Evolutionary conservation across 2,797 vertebrate species (phyloP), one percentile per base, ranked within the genome.

Genomic region (Ciconia nigra): DNA sequence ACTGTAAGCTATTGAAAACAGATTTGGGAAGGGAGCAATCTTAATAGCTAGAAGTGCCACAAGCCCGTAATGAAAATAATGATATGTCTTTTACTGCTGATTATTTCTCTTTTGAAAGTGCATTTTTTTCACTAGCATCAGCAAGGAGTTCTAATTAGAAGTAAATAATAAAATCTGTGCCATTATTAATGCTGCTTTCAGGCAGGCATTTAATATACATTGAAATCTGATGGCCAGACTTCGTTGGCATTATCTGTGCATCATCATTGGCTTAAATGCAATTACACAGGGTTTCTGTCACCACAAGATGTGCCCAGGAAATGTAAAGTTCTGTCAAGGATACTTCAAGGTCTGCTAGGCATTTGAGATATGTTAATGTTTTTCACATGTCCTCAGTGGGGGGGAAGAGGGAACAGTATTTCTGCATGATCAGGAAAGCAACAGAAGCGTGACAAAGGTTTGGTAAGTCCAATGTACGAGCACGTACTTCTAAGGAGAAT

Each of bases 341-440:
- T 92, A 86, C 55, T 77, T 93, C 76, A 91, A 96, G 92, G 96
- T 93, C 92, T 93, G 61, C 54, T 89, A 91, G 72, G 76, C 65
- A 65, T 89, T 78, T 89, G 82, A 78, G 69, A 83, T 91, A 65
- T 13, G 79, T 89, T 96, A 96, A 92, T 96, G 91, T 83, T 95
- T 96, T 93, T 89, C 92, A 91, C 82, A 26, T 97, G 93, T 83
- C 71, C 81, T 93, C 37, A 0, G 81, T 8, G 16, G 7, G 17
- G 11, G 15, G 26, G 58, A 33, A 42, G 59, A 69, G 31, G 41
- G 67, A 63, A 42, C 59, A 67, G n/a, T 67, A 18, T 69, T 82
- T 79, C 78, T 95, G 58, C 39, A 3, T 58, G 84, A 39, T 77
- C 78, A 67, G 90, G 83, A 90, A 44, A 83, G 87, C 69, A 86